phyloP scores from a whole-genome alignment of 1,140 invertebrate species.

The Cotesia typhae region DNA sequence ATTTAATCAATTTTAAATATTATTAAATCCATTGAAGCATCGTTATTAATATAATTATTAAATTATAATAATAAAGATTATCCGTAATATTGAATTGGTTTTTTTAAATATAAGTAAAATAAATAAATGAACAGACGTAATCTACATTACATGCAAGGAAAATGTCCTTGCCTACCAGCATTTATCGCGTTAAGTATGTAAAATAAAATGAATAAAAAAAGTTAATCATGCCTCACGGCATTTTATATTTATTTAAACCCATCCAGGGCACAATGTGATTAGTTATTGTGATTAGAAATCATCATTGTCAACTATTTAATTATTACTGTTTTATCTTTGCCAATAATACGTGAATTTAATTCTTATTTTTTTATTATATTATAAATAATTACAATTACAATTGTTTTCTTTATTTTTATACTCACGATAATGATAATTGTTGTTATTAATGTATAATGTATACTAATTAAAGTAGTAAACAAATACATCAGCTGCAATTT shows the following conservation, averaged over 20 bases:
- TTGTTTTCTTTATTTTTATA: neutral
- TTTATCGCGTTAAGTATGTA: conserved; percentile 46
- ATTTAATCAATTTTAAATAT: too few species aligned
- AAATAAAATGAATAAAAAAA: neutral
- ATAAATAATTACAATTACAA: neutral
- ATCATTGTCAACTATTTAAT: neutral
- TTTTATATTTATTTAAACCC: conserved; percentile 24
- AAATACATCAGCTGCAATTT: neutral
- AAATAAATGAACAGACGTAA: conserved; percentile 35
- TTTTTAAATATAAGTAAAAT: conserved; percentile 10
- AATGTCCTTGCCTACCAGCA: conserved; percentile 52
- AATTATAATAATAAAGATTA: conserved; percentile 1
- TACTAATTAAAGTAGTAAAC: conserved; percentile 4
- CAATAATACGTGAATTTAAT: too few species aligned
- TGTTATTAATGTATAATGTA: neutral
- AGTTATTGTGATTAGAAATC: neutral
- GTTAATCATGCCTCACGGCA: conserved; percentile 26
- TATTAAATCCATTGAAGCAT: neutral
- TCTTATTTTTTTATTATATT: neutral
- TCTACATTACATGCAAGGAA: conserved; percentile 40
- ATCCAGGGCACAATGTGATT: neutral
- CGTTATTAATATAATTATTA: conserved; percentile 8
- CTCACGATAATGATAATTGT: neutral
- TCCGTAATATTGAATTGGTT: conserved; percentile 1
- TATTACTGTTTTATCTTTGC: too few species aligned